Percentiles rank a stretch among this genome's conserved stretches.
Evolutionary conservation across 2,113 vertebrate species (phyloP).

Genomic region (Todiramphus chloris): DNA sequence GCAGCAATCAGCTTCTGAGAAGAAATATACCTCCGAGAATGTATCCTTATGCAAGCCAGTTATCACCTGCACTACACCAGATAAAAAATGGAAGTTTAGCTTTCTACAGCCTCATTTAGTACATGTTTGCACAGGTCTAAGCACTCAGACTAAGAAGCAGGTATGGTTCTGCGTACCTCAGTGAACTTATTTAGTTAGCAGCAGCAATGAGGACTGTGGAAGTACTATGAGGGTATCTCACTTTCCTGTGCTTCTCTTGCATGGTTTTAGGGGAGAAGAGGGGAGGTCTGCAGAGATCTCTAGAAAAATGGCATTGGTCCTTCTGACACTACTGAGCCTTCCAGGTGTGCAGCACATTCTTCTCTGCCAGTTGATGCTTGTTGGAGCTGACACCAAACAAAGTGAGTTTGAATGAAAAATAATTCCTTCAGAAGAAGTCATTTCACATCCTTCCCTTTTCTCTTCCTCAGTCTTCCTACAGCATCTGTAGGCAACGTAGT

Average conservation of each 20-base stretch:
- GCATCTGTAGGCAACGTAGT: not conserved
- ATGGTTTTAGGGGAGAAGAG: not conserved
- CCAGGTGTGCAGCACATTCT: not conserved
- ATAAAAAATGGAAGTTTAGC: not conserved
- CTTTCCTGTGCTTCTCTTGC: not conserved
- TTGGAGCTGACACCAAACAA: not conserved
- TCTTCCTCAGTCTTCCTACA: not conserved
- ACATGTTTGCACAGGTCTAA: not conserved
- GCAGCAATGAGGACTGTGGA: not conserved
- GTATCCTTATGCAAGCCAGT: not conserved
- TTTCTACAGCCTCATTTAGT: not conserved
- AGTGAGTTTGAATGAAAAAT: not conserved
- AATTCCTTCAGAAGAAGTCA: not conserved
- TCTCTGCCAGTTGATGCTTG: not conserved
- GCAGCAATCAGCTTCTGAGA: not conserved
- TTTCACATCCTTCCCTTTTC: not conserved
- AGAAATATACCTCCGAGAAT: not conserved
- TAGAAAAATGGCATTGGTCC: not conserved
- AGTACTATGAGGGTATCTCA: not conserved
- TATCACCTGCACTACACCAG: not conserved
- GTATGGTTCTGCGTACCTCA: not conserved
- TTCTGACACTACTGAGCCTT: not conserved
- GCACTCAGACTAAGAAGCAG: not conserved
- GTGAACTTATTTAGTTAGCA: not conserved
- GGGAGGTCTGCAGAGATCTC: not conserved